These are phyloP conservation scores for Urechis unicinctus DNA, from an alignment of 2,888 invertebrate genomes.

Conservation along the genomic window DNA sequence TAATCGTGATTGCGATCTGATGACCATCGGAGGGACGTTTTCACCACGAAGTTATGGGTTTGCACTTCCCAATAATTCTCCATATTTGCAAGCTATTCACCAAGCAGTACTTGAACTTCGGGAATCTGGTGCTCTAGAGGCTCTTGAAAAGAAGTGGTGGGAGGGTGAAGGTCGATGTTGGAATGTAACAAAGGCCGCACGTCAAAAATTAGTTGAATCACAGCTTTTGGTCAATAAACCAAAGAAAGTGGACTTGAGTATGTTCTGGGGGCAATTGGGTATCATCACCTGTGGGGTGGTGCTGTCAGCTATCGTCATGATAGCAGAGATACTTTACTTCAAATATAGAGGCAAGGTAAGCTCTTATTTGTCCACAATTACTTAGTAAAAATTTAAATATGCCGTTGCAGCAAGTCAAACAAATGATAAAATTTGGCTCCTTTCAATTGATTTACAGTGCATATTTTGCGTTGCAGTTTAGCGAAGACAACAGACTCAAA, in stretches of 20 bases:
- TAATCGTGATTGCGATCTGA: constrained; percentile 16
- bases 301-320: constrained; percentile 6
- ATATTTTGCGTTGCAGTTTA: too few species aligned
- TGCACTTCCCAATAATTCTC: constrained; percentile 12
- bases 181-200: constrained; percentile 8
- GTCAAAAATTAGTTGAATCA: not conserved
- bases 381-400: too few species aligned
- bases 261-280: constrained; percentile 18
- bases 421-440: too few species aligned
- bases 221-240: constrained; percentile 16
- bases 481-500: too few species aligned
- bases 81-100: constrained; percentile 9
- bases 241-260: constrained; percentile 11
- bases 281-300: constrained; percentile 14
- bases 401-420: too few species aligned
- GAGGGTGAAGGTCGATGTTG: constrained; percentile 11
- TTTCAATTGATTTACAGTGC: too few species aligned
- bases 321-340: constrained; percentile 16
- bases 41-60: constrained; percentile 15
- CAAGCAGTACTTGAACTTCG: constrained; percentile 12
- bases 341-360: constrained; percentile 18
- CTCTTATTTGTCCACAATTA: too few species aligned
- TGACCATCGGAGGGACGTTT: constrained; percentile 9
- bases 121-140: constrained; percentile 18
- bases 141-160: constrained; percentile 17